These are phyloP conservation scores for Macrotus californicus DNA, from an alignment of 2,113 vertebrate species.

Conservation along the genomic window DNA sequence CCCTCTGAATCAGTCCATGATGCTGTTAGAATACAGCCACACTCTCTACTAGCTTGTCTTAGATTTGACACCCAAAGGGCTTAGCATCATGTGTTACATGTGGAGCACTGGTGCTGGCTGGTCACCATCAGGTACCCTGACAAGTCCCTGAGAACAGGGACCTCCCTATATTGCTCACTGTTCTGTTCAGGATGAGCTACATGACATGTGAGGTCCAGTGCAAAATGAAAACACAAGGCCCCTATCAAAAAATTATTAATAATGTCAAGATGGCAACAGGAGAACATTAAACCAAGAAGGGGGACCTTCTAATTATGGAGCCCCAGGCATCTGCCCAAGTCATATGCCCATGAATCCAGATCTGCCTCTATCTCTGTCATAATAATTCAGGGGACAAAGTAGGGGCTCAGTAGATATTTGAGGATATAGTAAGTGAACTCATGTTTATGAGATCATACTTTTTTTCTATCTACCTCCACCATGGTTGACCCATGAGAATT, in stretches of 20 bases:
- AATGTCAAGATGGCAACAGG: not conserved
- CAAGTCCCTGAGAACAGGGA: not conserved
- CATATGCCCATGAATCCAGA: not conserved
- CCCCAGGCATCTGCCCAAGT: not conserved
- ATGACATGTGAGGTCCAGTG: not conserved
- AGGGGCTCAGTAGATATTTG: not conserved
- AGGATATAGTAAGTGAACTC: not conserved
- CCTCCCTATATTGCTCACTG: not conserved
- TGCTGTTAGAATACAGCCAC: not conserved
- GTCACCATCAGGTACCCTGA: not conserved
- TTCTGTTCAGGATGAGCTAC: not conserved
- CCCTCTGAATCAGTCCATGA: not conserved
- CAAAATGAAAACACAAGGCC: not conserved
- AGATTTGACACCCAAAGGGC: not conserved
- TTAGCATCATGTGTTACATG: not conserved
- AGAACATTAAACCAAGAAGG: not conserved
- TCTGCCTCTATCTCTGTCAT: not conserved
- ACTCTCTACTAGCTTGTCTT: not conserved
- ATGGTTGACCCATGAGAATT: not conserved
- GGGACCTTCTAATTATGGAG: not conserved
- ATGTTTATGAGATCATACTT: not conserved
- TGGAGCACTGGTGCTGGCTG: not conserved
- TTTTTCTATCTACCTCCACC: not conserved
- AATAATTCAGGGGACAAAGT: not conserved
- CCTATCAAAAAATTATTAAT: not conserved